Percentiles rank a stretch among this genome's conserved stretches.
Evolutionary conservation across 2,797 vertebrate species (phyloP).

Genomic region (Galagoides demidoff): DNA sequence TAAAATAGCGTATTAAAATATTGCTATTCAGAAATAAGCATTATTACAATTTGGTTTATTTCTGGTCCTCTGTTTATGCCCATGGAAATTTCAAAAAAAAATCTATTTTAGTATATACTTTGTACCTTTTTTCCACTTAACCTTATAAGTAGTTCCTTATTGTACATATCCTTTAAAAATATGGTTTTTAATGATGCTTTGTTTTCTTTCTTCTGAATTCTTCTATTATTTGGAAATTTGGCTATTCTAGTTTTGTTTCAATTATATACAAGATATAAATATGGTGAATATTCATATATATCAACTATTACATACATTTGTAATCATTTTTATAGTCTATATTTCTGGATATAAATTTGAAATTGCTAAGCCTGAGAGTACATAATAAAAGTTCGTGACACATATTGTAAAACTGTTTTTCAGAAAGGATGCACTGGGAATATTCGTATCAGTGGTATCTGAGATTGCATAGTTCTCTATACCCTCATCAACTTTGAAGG

Average conservation of each 20-base stretch:
- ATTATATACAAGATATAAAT: not conserved
- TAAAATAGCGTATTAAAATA: conserved; percentile 21
- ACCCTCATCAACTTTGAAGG: not conserved
- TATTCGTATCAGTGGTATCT: not conserved
- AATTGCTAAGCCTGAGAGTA: not conserved
- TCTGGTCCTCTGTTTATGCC: not conserved
- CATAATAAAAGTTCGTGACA: not conserved
- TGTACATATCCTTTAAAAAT: not conserved
- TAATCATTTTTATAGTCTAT: not conserved
- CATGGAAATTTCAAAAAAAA: not conserved
- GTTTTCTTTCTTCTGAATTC: not conserved
- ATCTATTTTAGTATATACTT: not conserved
- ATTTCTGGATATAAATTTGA: not conserved
- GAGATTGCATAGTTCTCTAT: not conserved
- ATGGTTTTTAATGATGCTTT: not conserved
- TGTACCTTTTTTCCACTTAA: not conserved
- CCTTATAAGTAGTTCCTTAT: not conserved
- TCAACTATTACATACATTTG: not conserved
- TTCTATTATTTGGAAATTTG: not conserved
- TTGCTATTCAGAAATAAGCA: not conserved
- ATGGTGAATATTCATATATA: not conserved
- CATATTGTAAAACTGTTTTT: not conserved
- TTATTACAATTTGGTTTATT: not conserved
- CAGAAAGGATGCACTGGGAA: not conserved
- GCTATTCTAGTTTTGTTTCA: not conserved